Percentiles rank a stretch among this genome's conserved stretches.
phyloP scores from a whole-genome alignment of 2,888 invertebrate species.

The Dexiosoma caninum region DNA sequence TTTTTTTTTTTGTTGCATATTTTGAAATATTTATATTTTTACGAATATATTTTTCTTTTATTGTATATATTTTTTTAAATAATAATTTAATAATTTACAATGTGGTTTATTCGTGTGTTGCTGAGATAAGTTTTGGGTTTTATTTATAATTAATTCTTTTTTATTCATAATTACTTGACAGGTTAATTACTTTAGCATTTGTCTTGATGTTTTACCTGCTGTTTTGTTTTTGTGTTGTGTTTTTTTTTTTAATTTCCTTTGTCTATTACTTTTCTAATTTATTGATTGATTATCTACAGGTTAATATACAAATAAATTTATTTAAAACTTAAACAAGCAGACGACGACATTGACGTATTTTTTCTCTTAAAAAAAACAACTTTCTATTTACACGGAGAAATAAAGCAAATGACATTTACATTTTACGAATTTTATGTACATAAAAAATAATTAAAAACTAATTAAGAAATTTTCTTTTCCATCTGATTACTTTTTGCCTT shows the following conservation, averaged over 20 bases:
- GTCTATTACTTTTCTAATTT: constrained; percentile 11
- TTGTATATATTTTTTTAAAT: constrained; percentile 57
- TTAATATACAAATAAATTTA: constrained; percentile 39
- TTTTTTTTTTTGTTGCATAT: constrained; percentile 4
- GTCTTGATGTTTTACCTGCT: constrained; percentile 24
- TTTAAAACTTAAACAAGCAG: constrained; percentile 19
- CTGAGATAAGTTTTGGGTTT: constrained; percentile 58
- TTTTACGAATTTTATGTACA: constrained; percentile 35
- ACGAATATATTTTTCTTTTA: constrained; percentile 63
- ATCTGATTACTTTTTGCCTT: neutral
- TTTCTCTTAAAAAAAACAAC: neutral
- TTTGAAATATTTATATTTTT: constrained; percentile 59
- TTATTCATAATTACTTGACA: constrained; percentile 40
- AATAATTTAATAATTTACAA: constrained; percentile 67
- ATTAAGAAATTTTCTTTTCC: neutral
- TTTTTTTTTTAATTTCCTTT: neutral
- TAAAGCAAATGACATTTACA: constrained; percentile 19
- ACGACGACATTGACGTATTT: neutral
- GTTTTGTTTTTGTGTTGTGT: too few species aligned
- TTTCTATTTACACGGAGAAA: neutral
- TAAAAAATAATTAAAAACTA: constrained; percentile 2
- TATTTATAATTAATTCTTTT: constrained; percentile 35
- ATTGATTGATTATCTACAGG: constrained; percentile 56
- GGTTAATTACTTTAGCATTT: constrained; percentile 48
- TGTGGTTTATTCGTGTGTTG: constrained; percentile 52